Percentiles rank a stretch among this genome's conserved stretches.
Conservation (phyloP, 1,140 invertebrate genomes). For the Nephotettix cincticeps region DNA sequence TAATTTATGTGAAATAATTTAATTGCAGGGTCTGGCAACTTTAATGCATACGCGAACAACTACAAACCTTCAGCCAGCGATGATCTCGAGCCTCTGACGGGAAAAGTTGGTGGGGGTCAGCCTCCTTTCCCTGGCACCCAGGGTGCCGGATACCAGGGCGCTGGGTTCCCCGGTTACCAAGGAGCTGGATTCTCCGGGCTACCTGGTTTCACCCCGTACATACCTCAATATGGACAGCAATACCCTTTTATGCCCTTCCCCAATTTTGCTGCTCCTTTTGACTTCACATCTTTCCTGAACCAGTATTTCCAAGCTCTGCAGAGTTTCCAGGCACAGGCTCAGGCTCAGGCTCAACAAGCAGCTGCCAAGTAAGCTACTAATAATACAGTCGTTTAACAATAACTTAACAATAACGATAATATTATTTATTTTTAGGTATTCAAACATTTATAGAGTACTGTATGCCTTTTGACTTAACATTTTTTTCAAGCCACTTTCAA, state of each 20-base stretch:
- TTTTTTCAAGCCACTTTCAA: too few species aligned
- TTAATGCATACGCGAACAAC: conserved; percentile 21
- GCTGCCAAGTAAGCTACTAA: not conserved
- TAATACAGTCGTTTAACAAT: too few species aligned
- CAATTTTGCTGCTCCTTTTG: not conserved
- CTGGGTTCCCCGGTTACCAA: not conserved
- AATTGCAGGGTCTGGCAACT: conserved; percentile 20
- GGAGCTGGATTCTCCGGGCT: not conserved
- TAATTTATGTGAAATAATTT: too few species aligned
- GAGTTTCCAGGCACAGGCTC: not conserved
- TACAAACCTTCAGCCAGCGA: too few species aligned
- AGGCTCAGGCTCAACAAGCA: not conserved
- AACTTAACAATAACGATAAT: too few species aligned
- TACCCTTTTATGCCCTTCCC: conserved; percentile 8
- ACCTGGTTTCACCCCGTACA: not conserved
- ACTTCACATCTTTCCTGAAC: not conserved
- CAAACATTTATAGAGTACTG: too few species aligned
- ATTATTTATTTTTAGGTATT: too few species aligned
- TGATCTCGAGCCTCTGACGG: too few species aligned
- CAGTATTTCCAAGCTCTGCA: conserved; percentile 10
- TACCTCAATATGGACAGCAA: conserved; percentile 5
- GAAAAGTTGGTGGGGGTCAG: too few species aligned
- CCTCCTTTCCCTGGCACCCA: too few species aligned
- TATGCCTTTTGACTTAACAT: too few species aligned
- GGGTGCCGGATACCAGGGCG: not conserved